phyloP scores from a whole-genome alignment of 2,888 invertebrate species.

The Cantharis rustica region DNA sequence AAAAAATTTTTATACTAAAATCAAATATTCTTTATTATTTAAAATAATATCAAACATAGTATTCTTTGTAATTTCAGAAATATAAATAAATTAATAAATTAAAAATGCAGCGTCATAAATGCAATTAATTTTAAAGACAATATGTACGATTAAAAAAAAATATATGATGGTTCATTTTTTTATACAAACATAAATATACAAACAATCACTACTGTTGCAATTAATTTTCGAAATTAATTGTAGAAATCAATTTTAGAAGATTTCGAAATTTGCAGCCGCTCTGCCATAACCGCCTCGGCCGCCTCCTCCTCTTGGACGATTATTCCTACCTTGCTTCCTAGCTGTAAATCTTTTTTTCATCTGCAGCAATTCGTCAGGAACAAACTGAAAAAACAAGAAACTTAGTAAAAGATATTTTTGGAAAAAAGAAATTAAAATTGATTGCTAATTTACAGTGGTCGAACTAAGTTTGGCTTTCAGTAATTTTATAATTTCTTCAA shows the following conservation, averaged over 20 bases:
- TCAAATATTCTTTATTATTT: neutral
- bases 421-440: too few relatives aligned
- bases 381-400: constrained; percentile 59
- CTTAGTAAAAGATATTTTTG: neutral
- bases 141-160: neutral
- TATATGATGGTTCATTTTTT: neutral
- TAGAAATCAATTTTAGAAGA: neutral
- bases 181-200: neutral
- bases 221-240: neutral
- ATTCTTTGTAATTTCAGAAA: neutral
- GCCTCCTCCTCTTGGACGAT: constrained; percentile 57
- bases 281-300: constrained; percentile 49
- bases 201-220: neutral
- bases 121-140: neutral
- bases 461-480: constrained; percentile 8
- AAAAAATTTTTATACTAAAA: constrained; percentile 7
- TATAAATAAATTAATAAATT: neutral
- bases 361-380: constrained; percentile 73
- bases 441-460: too few relatives aligned
- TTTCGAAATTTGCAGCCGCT: constrained; percentile 36
- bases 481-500: constrained; percentile 11
- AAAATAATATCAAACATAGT: neutral
- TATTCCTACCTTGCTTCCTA: constrained; percentile 67
- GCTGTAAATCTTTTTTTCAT: constrained; percentile 78
- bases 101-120: neutral